Evolutionary conservation across 2,888 invertebrate genomes (phyloP), one percentile per base, ranked within the genome.

Genomic region (Atherix ibis): DNA sequence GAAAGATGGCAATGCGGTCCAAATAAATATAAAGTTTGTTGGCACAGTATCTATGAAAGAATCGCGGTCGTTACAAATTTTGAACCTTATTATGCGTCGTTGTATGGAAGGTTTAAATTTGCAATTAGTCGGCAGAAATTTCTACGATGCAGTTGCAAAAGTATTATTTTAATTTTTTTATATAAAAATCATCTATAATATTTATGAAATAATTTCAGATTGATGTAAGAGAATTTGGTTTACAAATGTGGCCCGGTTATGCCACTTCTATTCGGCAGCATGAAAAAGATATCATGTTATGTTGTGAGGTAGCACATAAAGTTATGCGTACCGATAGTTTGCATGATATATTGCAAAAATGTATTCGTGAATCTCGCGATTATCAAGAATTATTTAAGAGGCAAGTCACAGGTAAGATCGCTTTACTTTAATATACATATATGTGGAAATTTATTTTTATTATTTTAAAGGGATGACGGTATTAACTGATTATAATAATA

Each of bases 241-340:
- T 88, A n/a, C 76, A 83, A 50, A 57, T 88, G 1, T 84, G 84
- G 83, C 85, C 85, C 0, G 87, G 87, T 0, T 84, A 81, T 44
- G 64, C 76, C 12, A 87, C 89, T 0, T 77, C 83, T 0, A 85
- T 91, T 25, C 70, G 84, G 2, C 83, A 87, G 46, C 81, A 83
- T 49, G 91, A 92, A 53, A 58, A 64, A 1, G 63, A 70, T 3
- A 68, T 91, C 12, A 56, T 92, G 12, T 66, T 92, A 64, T 79
- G 79, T 30, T 68, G 75, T 0, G 89, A 91, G 53, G 72, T 89
- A 1, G 67, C 76, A 0, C 84, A 84, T 50, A 91, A 91, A 62
- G 77, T 89, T 0, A 71, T 91, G 64, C 68, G 89, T 0, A 68
- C 71, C 13, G 80, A 89, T 43, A 84, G 76, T 0, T 72, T 83